Evolutionary conservation across 1,140 invertebrate genomes (phyloP).

Genomic region (Hyles euphorbiae): DNA sequence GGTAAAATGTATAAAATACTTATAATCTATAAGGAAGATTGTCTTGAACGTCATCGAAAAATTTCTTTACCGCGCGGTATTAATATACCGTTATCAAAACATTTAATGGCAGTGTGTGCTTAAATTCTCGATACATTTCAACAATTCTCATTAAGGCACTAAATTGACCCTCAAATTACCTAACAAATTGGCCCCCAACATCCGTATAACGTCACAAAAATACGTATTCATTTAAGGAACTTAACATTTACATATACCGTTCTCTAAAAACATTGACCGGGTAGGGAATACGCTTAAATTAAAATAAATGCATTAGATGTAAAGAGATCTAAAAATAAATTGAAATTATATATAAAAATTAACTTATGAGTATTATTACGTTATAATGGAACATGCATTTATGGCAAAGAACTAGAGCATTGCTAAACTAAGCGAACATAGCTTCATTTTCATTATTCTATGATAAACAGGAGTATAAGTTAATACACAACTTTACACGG

Average conservation of each 20-base stretch:
- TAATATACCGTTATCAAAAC: conserved; percentile 11
- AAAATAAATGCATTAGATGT: conserved; percentile 74
- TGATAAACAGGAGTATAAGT: conserved; percentile 21
- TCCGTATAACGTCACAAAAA: conserved; percentile 32
- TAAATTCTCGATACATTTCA: conserved; percentile 16
- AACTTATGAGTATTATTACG: conserved; percentile 75
- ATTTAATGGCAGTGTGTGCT: conserved; percentile 18
- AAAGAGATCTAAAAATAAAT: conserved; percentile 74
- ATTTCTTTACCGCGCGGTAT: conserved; percentile 28
- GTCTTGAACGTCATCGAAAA: conserved; percentile 44
- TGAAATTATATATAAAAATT: conserved; percentile 58
- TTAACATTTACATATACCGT: conserved; percentile 32
- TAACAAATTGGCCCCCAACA: conserved; percentile 45
- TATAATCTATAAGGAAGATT: conserved; percentile 67
- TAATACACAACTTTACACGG: conserved; percentile 9
- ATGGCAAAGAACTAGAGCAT: conserved; percentile 74
- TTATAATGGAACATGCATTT: conserved; percentile 76
- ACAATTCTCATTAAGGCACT: conserved; percentile 60
- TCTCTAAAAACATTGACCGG: conserved; percentile 30
- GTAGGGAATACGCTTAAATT: conserved; percentile 40
- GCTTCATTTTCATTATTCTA: conserved; percentile 55
- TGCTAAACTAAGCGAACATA: conserved; percentile 71
- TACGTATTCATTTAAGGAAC: conserved; percentile 47
- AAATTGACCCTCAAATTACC: conserved; percentile 32
- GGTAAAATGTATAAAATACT: conserved; percentile 70